Evolutionary conservation across 2,113 vertebrate species (phyloP).

Genomic region (Indri indri): DNA sequence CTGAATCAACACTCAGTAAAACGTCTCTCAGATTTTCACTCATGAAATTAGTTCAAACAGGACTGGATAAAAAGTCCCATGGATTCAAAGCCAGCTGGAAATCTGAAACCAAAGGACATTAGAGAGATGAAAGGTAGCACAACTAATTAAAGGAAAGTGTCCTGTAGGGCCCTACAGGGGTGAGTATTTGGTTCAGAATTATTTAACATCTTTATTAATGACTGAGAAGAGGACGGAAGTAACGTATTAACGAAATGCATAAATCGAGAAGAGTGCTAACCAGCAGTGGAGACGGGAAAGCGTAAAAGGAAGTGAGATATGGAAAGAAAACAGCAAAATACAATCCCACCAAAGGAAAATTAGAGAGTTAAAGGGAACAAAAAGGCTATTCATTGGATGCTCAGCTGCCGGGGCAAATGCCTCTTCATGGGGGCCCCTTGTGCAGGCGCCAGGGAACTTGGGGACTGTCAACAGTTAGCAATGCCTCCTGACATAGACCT

Average conservation of each 20-base stretch:
- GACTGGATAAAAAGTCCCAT: constrained; percentile 65
- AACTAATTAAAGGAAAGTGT: constrained; percentile 73
- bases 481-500: not conserved
- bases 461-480: not conserved
- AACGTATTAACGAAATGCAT: constrained; percentile 53
- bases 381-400: not conserved
- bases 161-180: constrained; percentile 62
- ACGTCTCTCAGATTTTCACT: constrained; percentile 58
- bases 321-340: constrained; percentile 3
- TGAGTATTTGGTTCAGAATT: constrained; percentile 67
- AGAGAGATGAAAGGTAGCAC: constrained; percentile 71
- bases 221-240: constrained; percentile 14
- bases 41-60: constrained; percentile 75
- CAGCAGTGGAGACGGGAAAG: not conserved
- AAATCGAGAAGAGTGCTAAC: not conserved
- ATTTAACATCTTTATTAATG: constrained; percentile 78
- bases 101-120: constrained; percentile 65
- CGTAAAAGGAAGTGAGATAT: not conserved
- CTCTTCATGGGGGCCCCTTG: not conserved
- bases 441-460: not conserved
- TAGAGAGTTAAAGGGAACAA: not conserved
- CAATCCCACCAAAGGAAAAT: not conserved
- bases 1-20: constrained; percentile 68
- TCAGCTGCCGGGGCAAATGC: not conserved
- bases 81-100: constrained; percentile 73